A percentile compares a stretch with the other conserved stretches of the same genome.
These are phyloP conservation scores for Urocyon cinereoargenteus DNA, from an alignment of 2,797 vertebrate genomes.

Conservation along the genomic window DNA sequence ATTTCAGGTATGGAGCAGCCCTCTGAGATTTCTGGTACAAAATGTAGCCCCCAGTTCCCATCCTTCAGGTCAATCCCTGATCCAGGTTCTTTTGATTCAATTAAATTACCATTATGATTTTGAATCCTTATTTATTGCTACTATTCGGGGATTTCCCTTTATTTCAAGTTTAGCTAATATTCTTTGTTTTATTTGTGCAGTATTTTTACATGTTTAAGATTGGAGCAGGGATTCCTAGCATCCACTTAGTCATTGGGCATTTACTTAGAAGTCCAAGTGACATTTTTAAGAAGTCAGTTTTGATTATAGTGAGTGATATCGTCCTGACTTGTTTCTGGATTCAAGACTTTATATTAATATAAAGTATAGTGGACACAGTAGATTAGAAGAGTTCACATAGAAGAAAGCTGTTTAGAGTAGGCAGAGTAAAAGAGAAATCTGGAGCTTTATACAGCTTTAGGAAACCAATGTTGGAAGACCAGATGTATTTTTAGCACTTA, in stretches of 20 bases:
- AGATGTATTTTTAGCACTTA: background rate
- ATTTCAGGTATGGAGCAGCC: background rate
- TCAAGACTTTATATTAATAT: slow-evolving; percentile 19
- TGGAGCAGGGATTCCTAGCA: background rate
- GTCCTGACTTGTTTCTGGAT: slow-evolving; percentile 41
- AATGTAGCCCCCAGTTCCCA: background rate
- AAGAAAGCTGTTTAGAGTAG: background rate
- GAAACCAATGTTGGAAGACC: background rate
- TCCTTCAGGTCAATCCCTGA: background rate
- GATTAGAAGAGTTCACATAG: slow-evolving; percentile 12
- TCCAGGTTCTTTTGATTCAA: background rate
- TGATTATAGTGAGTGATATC: background rate
- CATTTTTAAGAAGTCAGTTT: slow-evolving; percentile 51
- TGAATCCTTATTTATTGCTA: slow-evolving; percentile 30
- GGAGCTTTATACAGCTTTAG: background rate
- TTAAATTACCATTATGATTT: slow-evolving; percentile 16
- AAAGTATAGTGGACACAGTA: background rate
- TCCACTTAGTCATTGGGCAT: background rate
- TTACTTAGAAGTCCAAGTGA: slow-evolving; percentile 51
- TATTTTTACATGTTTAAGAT: slow-evolving; percentile 44
- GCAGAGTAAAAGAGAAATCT: background rate
- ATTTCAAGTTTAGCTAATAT: slow-evolving; percentile 28
- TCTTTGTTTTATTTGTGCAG: background rate
- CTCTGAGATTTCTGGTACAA: background rate
- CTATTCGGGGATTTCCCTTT: background rate